phyloP scores from a whole-genome alignment of 53 echinoderm and acorn worm species.

The Paracentrotus lividus region DNA sequence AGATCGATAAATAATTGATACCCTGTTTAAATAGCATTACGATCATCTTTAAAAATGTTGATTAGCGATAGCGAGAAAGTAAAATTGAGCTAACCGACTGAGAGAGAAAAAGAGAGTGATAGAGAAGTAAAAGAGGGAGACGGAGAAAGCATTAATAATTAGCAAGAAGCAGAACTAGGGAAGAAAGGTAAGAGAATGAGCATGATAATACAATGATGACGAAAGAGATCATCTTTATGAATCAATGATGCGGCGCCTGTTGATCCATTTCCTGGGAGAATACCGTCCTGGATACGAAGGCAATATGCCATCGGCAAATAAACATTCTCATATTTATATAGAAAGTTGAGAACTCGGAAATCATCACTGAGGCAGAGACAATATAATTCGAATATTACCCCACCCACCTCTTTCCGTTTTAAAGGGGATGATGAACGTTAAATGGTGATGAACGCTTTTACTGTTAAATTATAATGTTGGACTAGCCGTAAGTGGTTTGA shows the following conservation, averaged over 20 bases:
- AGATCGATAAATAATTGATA: no score
- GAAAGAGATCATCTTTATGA: background rate
- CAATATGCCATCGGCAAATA: constrained; percentile 39
- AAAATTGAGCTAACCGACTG: background rate
- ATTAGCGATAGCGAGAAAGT: background rate
- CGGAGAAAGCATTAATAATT: background rate
- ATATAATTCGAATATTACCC: background rate
- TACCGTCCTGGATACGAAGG: background rate
- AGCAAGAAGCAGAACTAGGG: background rate
- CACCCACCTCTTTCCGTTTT: background rate
- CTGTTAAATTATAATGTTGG: no score
- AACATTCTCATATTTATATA: constrained; percentile 38
- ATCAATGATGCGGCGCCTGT: constrained; percentile 36
- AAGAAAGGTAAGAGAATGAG: background rate
- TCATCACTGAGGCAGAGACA: background rate
- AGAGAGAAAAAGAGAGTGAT: background rate
- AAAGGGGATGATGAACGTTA: no score
- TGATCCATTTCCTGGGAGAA: background rate
- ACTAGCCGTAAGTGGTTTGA: no score
- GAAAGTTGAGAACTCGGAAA: constrained; percentile 5
- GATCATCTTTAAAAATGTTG: no score
- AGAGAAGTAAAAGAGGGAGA: background rate
- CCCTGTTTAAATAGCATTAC: no score
- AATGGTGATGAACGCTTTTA: no score
- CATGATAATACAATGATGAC: background rate